Conservation (phyloP, 2,797 vertebrate genomes). For the Melanogrammus aeglefinus region DNA sequence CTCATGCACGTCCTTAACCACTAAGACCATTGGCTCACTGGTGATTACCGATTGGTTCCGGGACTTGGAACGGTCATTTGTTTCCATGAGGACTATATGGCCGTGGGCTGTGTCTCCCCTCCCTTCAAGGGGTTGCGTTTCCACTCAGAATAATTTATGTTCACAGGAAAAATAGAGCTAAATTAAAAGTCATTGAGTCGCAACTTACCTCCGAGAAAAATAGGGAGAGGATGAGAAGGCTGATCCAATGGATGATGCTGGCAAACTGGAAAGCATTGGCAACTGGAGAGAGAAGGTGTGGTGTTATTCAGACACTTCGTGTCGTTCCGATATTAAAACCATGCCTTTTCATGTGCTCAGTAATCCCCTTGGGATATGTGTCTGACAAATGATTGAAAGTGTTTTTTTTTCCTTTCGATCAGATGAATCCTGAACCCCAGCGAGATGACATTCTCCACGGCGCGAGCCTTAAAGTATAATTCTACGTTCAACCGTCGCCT, state of each 20-base stretch:
- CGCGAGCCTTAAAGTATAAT: neutral
- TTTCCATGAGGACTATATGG: neutral
- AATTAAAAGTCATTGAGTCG: neutral
- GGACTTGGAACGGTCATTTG: neutral
- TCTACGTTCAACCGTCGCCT: too few relatives aligned
- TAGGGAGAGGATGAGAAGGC: slow-evolving; percentile 92
- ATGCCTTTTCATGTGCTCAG: neutral
- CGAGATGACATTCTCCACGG: neutral
- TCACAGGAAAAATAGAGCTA: neutral
- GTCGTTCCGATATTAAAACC: neutral
- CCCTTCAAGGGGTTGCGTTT: neutral
- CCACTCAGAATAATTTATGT: neutral
- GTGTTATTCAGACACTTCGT: neutral
- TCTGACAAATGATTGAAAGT: neutral
- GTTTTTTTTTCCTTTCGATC: neutral
- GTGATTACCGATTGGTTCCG: neutral
- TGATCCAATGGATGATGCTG: slow-evolving; percentile 97
- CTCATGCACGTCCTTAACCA: neutral
- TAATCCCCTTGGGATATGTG: neutral
- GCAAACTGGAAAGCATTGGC: slow-evolving; percentile 95
- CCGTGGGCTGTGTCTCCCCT: neutral
- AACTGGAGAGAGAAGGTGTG: slow-evolving; percentile 74
- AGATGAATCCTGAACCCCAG: neutral
- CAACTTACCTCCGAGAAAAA: slow-evolving; percentile 96
- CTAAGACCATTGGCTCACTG: neutral